A percentile compares a stretch with the other conserved stretches of the same genome.
Evolutionary conservation across 2,888 invertebrate genomes (phyloP).

Genomic region (Synergus japonicus): DNA sequence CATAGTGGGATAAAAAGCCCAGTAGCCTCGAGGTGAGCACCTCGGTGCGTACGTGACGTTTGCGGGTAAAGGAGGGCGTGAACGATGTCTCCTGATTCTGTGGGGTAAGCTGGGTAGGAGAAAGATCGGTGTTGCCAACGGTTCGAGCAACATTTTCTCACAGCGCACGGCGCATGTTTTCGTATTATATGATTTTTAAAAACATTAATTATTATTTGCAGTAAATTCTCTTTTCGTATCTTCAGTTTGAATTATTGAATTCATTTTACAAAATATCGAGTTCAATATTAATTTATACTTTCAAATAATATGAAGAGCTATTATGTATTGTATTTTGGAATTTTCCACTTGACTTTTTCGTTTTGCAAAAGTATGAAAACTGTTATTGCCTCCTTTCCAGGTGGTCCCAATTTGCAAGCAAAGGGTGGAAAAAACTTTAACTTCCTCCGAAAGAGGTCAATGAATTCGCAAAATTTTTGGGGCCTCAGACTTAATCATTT

Average conservation of each 20-base stretch:
- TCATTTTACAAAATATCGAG: neutral
- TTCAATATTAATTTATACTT: neutral
- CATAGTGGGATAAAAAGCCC: neutral
- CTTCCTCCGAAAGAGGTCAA: neutral
- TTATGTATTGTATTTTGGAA: too few relatives aligned
- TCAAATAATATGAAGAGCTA: too few relatives aligned
- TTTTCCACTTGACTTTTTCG: too few relatives aligned
- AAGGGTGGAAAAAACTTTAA: neutral
- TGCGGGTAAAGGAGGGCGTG: conserved; percentile 62
- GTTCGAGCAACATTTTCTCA: conserved; percentile 10
- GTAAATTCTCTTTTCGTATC: too few relatives aligned
- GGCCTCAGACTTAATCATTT: neutral
- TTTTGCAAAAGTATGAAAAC: neutral
- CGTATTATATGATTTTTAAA: neutral
- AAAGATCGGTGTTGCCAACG: conserved; percentile 33
- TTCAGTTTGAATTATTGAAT: neutral
- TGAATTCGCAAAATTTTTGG: neutral
- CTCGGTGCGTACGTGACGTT: conserved; percentile 66
- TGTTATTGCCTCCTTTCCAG: neutral
- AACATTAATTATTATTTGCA: neutral
- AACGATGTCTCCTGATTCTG: conserved; percentile 60
- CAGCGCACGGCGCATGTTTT: neutral
- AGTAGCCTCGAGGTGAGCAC: conserved; percentile 48
- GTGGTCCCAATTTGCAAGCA: neutral
- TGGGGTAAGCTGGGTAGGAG: conserved; percentile 9